Conservation (phyloP, 92 coral and sea anemone genomes). For the Epizoanthus scotinus region DNA sequence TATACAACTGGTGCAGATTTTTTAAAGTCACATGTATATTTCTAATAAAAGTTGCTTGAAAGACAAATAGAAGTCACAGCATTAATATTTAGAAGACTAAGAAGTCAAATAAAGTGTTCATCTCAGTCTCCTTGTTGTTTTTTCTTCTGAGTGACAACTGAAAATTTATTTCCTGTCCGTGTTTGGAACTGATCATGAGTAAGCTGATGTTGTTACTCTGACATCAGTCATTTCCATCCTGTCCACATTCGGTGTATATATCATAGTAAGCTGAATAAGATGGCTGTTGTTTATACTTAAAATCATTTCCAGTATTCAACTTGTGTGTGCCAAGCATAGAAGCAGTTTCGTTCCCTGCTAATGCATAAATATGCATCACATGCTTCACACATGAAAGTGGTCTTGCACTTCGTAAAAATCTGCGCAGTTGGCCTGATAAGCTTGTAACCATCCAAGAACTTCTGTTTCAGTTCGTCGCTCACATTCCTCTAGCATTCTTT, state of each 20-base stretch:
- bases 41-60: not conserved
- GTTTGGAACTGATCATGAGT: not conserved
- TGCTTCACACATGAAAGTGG: conserved; percentile 42
- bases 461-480: conserved; percentile 12
- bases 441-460: conserved; percentile 28
- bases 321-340: conserved; percentile 47
- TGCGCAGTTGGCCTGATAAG: conserved; percentile 39
- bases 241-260: too few species aligned
- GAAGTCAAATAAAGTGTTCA: conserved; percentile 1
- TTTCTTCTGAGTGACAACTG: not conserved
- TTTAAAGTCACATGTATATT: too few species aligned
- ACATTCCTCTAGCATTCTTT: conserved; percentile 40
- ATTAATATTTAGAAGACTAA: not conserved
- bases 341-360: conserved; percentile 43
- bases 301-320: conserved; percentile 36
- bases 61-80: not conserved
- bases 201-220: too few species aligned
- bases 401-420: conserved; percentile 34
- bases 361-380: conserved; percentile 47
- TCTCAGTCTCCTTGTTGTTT: not conserved
- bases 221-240: too few species aligned
- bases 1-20: too few species aligned
- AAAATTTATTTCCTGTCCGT: not conserved
- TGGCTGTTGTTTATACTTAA: not conserved
- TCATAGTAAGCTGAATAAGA: too few species aligned